Base-by-base conservation (phyloP, 2,797 vertebrate species). In the Acanthurus leucopareius region DNA sequence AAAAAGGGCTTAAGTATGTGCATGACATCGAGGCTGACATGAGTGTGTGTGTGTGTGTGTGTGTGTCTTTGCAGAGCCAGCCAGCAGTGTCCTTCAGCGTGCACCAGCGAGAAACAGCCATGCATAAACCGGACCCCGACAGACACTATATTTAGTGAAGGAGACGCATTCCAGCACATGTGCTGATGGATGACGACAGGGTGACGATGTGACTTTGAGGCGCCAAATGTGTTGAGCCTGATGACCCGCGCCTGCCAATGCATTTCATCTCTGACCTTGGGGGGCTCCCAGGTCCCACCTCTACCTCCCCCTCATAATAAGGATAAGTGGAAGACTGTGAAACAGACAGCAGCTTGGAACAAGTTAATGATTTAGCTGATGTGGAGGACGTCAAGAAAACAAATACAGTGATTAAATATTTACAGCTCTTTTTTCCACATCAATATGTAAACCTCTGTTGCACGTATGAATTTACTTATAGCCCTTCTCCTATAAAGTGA, bases 171-270 rank as follows among this genome's bases (percentile, higher is more conserved):
- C 92, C 91, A 87, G 83, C 69, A 60, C 84, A 89, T 87, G 93
- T 89, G 86, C 87, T 94, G 93, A 95, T 89, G 89, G 93, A 94
- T 93, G 92, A 93, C 84, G 89, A 91, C 91, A 91, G 89, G 91
- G 94, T 91, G 93, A 93, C 84, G 84, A 94, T 91, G 86, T 92
- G 93, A 93, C 92, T 91, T 86, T 57, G 79, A 89, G 90, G 90
- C 82, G 87, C 90, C 93, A 92, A 93, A 94, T 86, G 87, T 86
- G 90, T 92, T 73, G 87, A 85, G 91, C 83, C 80, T 19, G 70
- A 82, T 20, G 74, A 92, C 91, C 91, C 83, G 80, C 10, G 85
- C 69, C 63, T 88, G 88, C 86, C 88, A 82, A 83, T 81, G 70
- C 1, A 10, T 87, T 90, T 91, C 82, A 90, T 88, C 86, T 74